Percentiles rank a stretch among this genome's conserved stretches.
These are phyloP conservation scores for Sesia apiformis DNA, from an alignment of 2,888 invertebrate species.

Conservation along the genomic window DNA sequence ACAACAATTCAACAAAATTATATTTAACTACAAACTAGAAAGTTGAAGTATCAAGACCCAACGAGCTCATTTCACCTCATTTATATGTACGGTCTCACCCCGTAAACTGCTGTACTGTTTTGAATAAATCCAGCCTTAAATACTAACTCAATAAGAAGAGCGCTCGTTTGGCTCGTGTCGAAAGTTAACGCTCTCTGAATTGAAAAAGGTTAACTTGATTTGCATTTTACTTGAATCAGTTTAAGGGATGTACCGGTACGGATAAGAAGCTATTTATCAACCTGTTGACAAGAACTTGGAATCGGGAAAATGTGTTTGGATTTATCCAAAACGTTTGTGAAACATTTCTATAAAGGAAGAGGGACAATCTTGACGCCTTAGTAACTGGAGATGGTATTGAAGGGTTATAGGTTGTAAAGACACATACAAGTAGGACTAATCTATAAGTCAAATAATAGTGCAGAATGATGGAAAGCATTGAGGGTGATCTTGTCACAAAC, in stretches of 20 bases:
- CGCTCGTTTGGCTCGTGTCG: constrained; percentile 39
- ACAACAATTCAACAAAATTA: too few species aligned
- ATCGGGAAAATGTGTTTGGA: neutral
- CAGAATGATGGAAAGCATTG: too few species aligned
- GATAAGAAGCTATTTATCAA: constrained; percentile 20
- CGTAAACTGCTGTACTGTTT: constrained; percentile 49
- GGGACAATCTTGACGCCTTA: too few species aligned
- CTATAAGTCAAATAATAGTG: too few species aligned
- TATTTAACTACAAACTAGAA: constrained; percentile 6
- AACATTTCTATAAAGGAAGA: too few species aligned
- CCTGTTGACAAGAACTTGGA: constrained; percentile 16
- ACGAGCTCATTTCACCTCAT: constrained; percentile 21
- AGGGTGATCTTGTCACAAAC: too few species aligned
- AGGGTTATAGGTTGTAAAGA: too few species aligned
- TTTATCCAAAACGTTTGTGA: too few species aligned
- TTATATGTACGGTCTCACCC: constrained; percentile 37
- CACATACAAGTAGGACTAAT: too few species aligned
- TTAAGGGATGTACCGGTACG: neutral
- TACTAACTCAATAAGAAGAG: constrained; percentile 54
- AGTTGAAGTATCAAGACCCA: constrained; percentile 21
- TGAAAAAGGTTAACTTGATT: constrained; percentile 58
- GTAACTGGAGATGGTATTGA: too few species aligned
- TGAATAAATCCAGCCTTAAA: constrained; percentile 58
- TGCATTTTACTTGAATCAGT: constrained; percentile 26
- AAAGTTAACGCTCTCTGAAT: constrained; percentile 48